Conservation (phyloP, 2,797 vertebrate species). For the Ctenosaura bakeri region DNA sequence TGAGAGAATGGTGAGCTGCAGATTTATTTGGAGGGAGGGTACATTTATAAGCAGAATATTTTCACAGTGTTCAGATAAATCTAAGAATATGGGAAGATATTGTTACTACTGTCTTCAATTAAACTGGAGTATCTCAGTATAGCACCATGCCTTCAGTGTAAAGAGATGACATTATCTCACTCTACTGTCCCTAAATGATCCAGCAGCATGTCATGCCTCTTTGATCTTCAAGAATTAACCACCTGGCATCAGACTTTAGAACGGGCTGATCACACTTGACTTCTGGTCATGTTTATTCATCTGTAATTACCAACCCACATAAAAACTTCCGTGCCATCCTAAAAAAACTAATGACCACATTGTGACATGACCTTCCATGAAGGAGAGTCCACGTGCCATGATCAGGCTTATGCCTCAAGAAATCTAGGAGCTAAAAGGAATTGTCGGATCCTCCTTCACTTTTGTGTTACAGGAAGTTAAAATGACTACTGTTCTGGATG, state of each 20-base stretch:
- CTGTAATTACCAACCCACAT: background rate
- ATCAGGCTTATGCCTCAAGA: background rate
- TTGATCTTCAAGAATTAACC: background rate
- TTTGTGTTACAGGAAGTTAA: background rate
- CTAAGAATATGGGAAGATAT: background rate
- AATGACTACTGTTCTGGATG: background rate
- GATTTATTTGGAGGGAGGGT: background rate
- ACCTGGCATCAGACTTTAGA: background rate
- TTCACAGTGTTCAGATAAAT: background rate
- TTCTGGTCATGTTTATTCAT: background rate
- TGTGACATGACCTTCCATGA: background rate
- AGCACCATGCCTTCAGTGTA: background rate
- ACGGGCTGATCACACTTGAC: background rate
- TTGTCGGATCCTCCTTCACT: no score
- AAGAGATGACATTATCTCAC: background rate
- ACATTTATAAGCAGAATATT: background rate
- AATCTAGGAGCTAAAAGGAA: background rate
- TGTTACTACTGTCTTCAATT: background rate
- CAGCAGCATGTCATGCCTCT: background rate
- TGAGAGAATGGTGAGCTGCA: background rate
- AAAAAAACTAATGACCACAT: background rate
- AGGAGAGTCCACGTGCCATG: background rate
- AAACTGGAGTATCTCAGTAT: no score
- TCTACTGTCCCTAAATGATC: background rate
- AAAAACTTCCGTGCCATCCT: background rate